Percentiles rank a stretch among this genome's conserved stretches.
Conservation (phyloP, 2,888 invertebrate species). For the Girardia tigrina region DNA sequence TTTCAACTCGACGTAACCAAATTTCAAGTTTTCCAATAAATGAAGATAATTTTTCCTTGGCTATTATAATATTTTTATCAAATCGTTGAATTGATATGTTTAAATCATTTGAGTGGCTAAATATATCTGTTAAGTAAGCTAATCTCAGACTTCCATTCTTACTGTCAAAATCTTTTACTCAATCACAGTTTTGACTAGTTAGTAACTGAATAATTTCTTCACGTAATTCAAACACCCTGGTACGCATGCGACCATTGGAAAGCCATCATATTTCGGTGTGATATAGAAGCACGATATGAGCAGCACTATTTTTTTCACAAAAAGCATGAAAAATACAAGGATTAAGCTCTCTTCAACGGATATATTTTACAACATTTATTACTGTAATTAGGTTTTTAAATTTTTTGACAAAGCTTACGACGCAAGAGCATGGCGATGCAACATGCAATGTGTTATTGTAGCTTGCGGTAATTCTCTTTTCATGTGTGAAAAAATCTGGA, state of each 20-base stretch:
- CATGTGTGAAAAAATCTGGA: background rate
- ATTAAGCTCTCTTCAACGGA: background rate
- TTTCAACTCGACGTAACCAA: conserved; percentile 17
- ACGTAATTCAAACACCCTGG: background rate
- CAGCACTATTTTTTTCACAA: background rate
- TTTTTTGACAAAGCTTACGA: background rate
- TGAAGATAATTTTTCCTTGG: background rate
- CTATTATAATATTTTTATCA: background rate
- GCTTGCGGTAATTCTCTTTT: background rate
- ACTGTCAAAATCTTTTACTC: background rate
- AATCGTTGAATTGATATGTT: background rate
- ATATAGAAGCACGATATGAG: no score
- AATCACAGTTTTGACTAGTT: background rate
- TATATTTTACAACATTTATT: background rate
- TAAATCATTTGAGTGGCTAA: background rate
- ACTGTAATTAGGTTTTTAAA: background rate
- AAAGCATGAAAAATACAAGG: background rate
- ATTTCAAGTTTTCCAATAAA: conserved; percentile 13
- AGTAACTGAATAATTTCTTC: background rate
- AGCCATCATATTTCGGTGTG: no score
- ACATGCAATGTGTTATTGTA: background rate
- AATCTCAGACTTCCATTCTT: background rate
- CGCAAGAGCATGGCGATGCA: background rate
- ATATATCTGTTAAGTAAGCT: background rate
- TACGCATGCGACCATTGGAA: no score